A percentile compares a stretch with the other conserved stretches of the same genome.
Conservation (phyloP, 1,140 invertebrate genomes). For the Condylostylus longicornis region DNA sequence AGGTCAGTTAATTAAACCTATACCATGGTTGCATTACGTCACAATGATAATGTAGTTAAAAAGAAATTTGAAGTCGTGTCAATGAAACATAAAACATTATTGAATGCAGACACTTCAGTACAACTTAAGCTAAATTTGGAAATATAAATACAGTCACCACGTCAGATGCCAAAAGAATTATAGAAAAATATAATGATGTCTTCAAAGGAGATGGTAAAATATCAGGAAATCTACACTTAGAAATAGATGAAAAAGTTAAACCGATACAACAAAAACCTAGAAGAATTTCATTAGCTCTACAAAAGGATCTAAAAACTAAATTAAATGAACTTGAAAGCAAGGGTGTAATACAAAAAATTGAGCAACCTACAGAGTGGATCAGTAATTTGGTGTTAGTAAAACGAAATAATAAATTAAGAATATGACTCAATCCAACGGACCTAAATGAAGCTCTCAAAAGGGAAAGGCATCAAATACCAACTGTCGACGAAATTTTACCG, state of each 20-base stretch:
- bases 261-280: neutral
- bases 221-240: neutral
- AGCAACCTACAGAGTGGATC: slow-evolving; percentile 33
- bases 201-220: neutral
- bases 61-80: no score
- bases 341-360: neutral
- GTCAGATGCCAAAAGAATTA: neutral
- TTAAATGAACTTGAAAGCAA: neutral
- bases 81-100: no score
- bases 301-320: neutral
- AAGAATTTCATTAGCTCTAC: neutral
- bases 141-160: no score
- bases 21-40: no score
- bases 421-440: slow-evolving; percentile 37
- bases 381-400: slow-evolving; percentile 34
- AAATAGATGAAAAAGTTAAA: neutral
- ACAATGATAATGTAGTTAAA: no score
- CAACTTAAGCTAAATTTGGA: no score
- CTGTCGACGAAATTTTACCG: slow-evolving; percentile 29
- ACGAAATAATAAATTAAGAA: slow-evolving; percentile 29
- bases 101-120: no score
- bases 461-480: slow-evolving; percentile 30
- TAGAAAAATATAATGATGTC: neutral
- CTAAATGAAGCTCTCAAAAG: slow-evolving; percentile 34
- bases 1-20: no score